Evolutionary conservation across 2,797 vertebrate genomes (phyloP).

Genomic region (Acrossocheilus fasciatus): DNA sequence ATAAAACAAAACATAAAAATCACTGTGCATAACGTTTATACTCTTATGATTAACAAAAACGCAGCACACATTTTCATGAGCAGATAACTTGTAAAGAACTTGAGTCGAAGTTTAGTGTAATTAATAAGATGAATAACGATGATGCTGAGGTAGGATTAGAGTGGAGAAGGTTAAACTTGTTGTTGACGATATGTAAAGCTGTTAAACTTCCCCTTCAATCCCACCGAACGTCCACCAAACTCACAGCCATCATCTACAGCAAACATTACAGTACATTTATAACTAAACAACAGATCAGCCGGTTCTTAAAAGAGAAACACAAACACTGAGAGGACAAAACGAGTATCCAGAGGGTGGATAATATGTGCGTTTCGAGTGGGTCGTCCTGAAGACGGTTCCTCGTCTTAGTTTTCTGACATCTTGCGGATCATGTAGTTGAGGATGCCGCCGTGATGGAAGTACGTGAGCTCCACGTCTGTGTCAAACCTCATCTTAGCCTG

Average conservation of each 20-base stretch:
- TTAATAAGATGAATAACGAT: background rate
- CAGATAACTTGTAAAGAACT: background rate
- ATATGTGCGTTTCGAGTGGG: slow-evolving; percentile 9
- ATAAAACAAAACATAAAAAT: background rate
- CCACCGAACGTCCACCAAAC: background rate
- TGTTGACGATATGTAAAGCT: background rate
- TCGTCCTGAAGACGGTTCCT: background rate
- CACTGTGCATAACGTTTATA: background rate
- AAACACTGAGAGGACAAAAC: background rate
- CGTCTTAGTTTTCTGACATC: slow-evolving; percentile 80
- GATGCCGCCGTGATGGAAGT: slow-evolving; percentile 93
- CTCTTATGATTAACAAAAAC: background rate
- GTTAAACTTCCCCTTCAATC: background rate
- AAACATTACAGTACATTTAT: background rate
- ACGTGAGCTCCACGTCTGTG: slow-evolving; percentile 94
- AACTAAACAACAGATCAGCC: background rate
- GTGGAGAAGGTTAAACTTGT: background rate
- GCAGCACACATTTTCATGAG: background rate
- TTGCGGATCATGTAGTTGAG: slow-evolving; percentile 99
- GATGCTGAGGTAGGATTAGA: slow-evolving; percentile 36
- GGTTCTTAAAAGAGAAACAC: background rate
- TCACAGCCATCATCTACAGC: background rate
- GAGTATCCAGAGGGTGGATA: background rate
- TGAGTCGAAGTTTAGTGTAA: background rate
- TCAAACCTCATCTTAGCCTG: slow-evolving; percentile 91